Evolutionary conservation across 2,888 invertebrate genomes (phyloP), one percentile per base, ranked within the genome.

Genomic region (Epirrhoe tristata): DNA sequence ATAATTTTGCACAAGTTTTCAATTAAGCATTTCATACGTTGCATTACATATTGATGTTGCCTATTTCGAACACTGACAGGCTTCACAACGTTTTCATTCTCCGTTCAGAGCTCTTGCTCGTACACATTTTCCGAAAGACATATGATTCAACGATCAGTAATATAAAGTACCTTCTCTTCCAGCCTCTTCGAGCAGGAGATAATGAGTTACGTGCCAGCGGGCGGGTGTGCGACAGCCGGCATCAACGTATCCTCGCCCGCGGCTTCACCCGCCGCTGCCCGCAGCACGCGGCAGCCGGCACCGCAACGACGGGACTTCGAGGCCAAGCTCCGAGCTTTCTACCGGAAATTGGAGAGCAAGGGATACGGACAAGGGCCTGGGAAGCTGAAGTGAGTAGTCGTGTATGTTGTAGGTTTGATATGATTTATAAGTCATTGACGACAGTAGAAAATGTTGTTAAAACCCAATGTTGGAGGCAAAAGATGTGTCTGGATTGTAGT

Each of bases 181-280:
- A 99, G 99, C 95, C 96, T 98, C 82, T 98, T 99, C 94, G 99
- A 99, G 92, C 98, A 99, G 94, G 98, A 99, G 95, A 98, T 99
- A 84, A 98, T 99, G 98, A 98, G 98, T 79, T 98, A 98, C 93
- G 97, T 98, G 83, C 98, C 98, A 72, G 95, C 95, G 71, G 83
- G 88, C 60, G 85, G 86, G 17, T 83, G 82, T 63, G 72, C 96
- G 62, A 88, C 96, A 61, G 71, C 71, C 24, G 78, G 73, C 64
- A 77, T 71, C 77, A 80, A 73, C 58, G 96, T 95, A 65, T 96
- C 97, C 71, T 96, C 96, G 5, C 96, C 96, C 1, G 96, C 95
- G 69, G 97, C 96, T 53, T 98, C 98, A 1, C 98, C 98, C 7
- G 97, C 97, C 57, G 93, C 97, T 66, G 95, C 97, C 32, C 95